Conservation (phyloP, 1,140 invertebrate species). For the Euglossa dilemma region DNA sequence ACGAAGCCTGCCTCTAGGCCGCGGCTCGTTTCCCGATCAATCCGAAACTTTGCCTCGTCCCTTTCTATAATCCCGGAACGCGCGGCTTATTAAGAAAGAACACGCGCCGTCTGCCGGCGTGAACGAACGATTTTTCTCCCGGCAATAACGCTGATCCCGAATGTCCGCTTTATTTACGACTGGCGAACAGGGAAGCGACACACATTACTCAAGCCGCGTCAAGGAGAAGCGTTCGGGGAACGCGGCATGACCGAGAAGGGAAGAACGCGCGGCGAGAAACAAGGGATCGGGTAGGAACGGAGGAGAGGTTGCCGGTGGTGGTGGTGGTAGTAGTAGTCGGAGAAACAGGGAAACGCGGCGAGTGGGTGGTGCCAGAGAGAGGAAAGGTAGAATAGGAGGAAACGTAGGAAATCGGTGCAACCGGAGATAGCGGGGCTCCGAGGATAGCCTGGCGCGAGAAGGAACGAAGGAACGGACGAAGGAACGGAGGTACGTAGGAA, state of each 20-base stretch:
- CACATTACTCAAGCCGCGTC: conserved; percentile 38
- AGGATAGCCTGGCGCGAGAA: background rate
- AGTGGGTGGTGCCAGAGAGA: background rate
- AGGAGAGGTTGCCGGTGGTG: too few species aligned
- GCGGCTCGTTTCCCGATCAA: background rate
- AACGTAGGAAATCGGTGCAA: conserved; percentile 26
- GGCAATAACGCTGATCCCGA: conserved; percentile 6
- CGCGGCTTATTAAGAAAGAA: background rate
- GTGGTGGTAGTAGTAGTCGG: too few species aligned
- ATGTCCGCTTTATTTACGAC: conserved; percentile 34
- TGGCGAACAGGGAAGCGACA: conserved; percentile 35
- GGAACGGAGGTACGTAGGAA: conserved; percentile 13
- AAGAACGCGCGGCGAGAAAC: conserved; percentile 4
- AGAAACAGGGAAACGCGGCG: too few species aligned
- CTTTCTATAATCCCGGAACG: background rate
- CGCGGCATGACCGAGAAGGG: background rate
- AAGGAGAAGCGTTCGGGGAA: conserved; percentile 1
- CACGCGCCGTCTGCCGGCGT: background rate
- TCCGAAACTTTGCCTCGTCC: too few species aligned
- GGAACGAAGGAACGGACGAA: conserved; percentile 9
- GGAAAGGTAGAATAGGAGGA: background rate
- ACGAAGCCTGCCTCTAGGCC: background rate
- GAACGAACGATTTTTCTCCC: conserved; percentile 1
- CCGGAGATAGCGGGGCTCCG: conserved; percentile 11
- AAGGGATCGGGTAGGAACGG: background rate